Conservation (phyloP, 2,113 vertebrate genomes). For the Rhinopomastus cyanomelas region DNA sequence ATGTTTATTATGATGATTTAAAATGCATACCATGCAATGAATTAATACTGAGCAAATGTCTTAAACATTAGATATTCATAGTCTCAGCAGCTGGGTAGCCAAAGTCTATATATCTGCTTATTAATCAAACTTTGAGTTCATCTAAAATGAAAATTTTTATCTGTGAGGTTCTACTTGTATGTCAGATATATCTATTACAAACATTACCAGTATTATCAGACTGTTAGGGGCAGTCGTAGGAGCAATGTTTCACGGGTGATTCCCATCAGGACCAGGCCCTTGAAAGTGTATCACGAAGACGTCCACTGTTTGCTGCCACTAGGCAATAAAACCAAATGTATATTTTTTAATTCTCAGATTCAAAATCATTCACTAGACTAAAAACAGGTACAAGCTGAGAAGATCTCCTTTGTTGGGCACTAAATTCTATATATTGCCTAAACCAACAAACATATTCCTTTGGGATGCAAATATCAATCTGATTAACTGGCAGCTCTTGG, state of each 20-base stretch:
- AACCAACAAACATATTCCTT: constrained; percentile 32
- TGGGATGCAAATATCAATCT: constrained; percentile 64
- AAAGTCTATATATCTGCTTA: background rate
- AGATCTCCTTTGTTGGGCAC: background rate
- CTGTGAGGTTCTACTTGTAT: background rate
- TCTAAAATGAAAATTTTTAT: background rate
- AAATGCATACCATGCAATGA: background rate
- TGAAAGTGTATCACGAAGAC: background rate
- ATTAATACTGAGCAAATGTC: background rate
- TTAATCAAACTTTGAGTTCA: background rate
- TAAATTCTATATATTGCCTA: constrained; percentile 41
- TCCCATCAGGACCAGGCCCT: background rate
- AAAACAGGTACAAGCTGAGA: background rate
- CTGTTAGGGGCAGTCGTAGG: background rate
- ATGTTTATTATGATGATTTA: background rate
- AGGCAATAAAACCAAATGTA: background rate
- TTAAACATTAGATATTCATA: background rate
- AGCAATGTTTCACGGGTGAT: background rate
- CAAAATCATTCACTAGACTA: background rate
- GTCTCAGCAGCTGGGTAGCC: background rate
- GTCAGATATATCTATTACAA: background rate
- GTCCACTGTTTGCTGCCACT: background rate
- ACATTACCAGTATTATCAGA: background rate
- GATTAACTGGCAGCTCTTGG: constrained; percentile 64
- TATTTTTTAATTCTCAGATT: background rate